Conservation (phyloP, 2,113 vertebrate genomes). For the Drymodes brunneopygia region DNA sequence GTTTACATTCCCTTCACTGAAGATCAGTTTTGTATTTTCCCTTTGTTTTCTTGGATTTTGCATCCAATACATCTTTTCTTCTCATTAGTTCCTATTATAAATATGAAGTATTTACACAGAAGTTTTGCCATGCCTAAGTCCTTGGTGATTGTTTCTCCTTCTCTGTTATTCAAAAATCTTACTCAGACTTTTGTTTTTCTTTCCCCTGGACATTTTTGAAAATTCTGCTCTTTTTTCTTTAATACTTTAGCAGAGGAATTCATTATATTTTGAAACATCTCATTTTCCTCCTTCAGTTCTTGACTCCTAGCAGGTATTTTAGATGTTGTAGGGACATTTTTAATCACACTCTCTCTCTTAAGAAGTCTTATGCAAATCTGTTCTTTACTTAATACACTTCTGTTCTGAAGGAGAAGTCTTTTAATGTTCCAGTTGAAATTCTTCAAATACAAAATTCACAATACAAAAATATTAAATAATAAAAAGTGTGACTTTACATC, state of each 20-base stretch:
- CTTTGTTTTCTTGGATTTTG: neutral
- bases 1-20: neutral
- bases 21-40: neutral
- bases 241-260: neutral
- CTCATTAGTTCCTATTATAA: neutral
- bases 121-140: neutral
- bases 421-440: constrained; percentile 10
- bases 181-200: neutral
- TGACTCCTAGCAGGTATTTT: neutral
- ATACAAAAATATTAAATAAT: neutral
- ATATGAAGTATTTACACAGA: neutral
- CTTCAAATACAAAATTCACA: neutral
- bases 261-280: constrained; percentile 23
- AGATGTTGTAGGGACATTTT: neutral
- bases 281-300: neutral
- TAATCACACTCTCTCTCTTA: neutral
- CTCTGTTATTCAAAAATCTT: neutral
- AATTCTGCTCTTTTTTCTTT: neutral
- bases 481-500: neutral
- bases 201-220: neutral
- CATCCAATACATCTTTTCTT: neutral
- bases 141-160: neutral
- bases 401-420: neutral
- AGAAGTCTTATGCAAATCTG: constrained; percentile 22
- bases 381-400: neutral